phyloP scores from a whole-genome alignment of 2,888 invertebrate species.

The Noctua janthina region DNA sequence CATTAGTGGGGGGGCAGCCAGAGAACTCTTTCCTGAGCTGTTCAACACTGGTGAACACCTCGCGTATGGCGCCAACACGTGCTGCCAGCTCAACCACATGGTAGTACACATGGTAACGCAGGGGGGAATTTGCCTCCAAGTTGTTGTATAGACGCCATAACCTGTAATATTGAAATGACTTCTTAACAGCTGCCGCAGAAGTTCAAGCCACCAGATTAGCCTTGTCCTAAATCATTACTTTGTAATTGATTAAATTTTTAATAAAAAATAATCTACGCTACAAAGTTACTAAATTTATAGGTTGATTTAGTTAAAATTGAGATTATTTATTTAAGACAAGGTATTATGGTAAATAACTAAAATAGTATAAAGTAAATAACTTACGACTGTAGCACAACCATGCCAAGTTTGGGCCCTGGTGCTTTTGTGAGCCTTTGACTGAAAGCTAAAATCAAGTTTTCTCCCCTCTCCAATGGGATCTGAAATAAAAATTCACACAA shows the following conservation, averaged over 20 bases:
- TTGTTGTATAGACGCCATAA: constrained; percentile 98
- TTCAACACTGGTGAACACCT: constrained; percentile 96
- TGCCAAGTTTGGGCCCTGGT: constrained; percentile 94
- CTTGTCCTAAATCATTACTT: neutral
- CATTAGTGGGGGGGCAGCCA: constrained; percentile 95
- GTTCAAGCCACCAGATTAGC: neutral
- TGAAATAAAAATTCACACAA: constrained; percentile 72
- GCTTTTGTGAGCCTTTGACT: constrained; percentile 98
- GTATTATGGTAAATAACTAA: neutral
- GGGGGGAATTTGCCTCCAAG: constrained; percentile 94
- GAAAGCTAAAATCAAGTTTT: constrained; percentile 96
- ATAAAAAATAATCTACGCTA: neutral
- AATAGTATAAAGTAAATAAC: constrained; percentile 74
- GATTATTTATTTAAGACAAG: neutral
- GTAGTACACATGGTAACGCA: constrained; percentile 98
- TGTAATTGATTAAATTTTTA: neutral
- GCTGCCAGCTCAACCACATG: constrained; percentile 97
- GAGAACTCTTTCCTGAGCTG: constrained; percentile 95
- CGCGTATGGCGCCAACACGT: constrained; percentile 95
- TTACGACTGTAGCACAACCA: constrained; percentile 96
- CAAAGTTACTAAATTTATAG: neutral
- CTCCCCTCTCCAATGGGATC: constrained; percentile 96
- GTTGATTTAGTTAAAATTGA: neutral
- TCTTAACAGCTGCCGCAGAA: neutral
- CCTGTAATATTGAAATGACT: constrained; percentile 85